A percentile compares a stretch with the other conserved stretches of the same genome.
Conservation (phyloP, 2,113 vertebrate species). For the Cottus gobio region DNA sequence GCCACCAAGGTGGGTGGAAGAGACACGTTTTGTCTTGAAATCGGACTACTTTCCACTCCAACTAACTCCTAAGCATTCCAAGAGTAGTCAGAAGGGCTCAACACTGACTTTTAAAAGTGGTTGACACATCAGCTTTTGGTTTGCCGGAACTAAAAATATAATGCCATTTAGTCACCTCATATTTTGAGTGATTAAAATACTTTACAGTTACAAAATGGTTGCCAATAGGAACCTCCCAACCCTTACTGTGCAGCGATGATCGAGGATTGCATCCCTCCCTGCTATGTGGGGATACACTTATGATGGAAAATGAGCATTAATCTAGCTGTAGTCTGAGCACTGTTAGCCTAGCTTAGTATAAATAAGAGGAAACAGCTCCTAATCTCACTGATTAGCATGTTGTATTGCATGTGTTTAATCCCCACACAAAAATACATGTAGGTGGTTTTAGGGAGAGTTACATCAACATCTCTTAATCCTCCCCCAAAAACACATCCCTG, state of each 20-base stretch:
- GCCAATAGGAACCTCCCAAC: background rate
- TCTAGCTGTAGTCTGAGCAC: background rate
- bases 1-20: slow-evolving; percentile 88
- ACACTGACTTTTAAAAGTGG: too few relatives aligned
- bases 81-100: too few relatives aligned
- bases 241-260: background rate
- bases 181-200: background rate
- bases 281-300: background rate
- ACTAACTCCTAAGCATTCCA: background rate
- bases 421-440: too few relatives aligned
- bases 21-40: background rate
- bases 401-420: background rate
- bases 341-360: background rate
- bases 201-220: background rate
- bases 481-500: too few relatives aligned
- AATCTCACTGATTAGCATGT: background rate
- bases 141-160: background rate
- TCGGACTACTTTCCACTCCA: background rate
- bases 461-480: too few relatives aligned
- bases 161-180: background rate
- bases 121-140: background rate
- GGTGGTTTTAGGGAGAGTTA: too few relatives aligned
- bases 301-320: background rate
- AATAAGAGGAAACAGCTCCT: background rate
- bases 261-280: background rate